Evolutionary conservation across 2,113 vertebrate genomes (phyloP).

Genomic region (Prunella himalayana): DNA sequence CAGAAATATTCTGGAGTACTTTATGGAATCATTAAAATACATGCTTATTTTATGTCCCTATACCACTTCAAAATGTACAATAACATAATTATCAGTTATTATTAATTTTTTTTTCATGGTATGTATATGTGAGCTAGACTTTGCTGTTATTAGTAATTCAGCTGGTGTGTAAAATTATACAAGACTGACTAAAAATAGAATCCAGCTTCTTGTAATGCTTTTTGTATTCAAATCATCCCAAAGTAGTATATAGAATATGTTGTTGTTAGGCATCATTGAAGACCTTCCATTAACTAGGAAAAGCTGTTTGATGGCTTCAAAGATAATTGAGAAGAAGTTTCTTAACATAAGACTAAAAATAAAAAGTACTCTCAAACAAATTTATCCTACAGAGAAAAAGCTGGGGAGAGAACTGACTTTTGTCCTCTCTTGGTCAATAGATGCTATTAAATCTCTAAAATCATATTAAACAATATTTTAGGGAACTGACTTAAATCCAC

Average conservation of each 20-base stretch:
- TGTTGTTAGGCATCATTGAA: not conserved
- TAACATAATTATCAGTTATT: not conserved
- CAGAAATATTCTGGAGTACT: conserved; percentile 13
- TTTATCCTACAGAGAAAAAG: not conserved
- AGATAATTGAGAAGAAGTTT: not conserved
- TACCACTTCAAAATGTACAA: not conserved
- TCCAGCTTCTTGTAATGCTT: not conserved
- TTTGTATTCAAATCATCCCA: not conserved
- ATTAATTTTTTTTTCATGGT: not conserved
- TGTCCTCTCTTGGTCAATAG: not conserved
- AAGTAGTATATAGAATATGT: not conserved
- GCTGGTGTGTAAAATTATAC: not conserved
- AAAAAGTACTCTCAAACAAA: not conserved
- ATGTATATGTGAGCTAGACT: not conserved
- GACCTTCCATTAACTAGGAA: not conserved
- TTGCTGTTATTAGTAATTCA: not conserved
- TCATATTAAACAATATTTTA: conserved; percentile 41
- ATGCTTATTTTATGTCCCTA: not conserved
- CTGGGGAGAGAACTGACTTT: not conserved
- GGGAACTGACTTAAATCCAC: conserved; percentile 10
- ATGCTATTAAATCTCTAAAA: conserved; percentile 5
- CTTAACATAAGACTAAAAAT: not conserved
- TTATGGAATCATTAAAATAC: not conserved
- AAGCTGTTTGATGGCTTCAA: not conserved
- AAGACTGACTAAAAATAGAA: not conserved